These are phyloP conservation scores for Tipula unca DNA, from an alignment of 2,888 invertebrate genomes.

Conservation along the genomic window DNA sequence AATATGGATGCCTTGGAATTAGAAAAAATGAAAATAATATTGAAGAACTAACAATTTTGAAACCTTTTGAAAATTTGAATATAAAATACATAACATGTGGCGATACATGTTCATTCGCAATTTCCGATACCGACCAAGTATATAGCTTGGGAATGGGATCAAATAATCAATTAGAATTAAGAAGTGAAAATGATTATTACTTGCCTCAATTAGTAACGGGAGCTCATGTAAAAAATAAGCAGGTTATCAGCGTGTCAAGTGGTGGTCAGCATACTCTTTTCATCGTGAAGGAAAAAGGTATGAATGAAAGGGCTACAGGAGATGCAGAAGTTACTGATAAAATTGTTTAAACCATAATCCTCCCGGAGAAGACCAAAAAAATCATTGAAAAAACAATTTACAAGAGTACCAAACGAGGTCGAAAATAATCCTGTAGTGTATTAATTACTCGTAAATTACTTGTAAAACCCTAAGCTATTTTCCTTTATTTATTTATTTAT, in stretches of 20 bases:
- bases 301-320: not conserved
- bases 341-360: not conserved
- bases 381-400: not conserved
- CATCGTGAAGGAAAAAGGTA: conserved; percentile 43
- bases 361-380: not conserved
- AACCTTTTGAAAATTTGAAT: conserved; percentile 51
- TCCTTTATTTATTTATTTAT: not conserved
- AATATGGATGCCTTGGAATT: conserved; percentile 87
- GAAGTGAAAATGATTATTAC: conserved; percentile 53
- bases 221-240: conserved; percentile 54
- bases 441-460: not conserved
- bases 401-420: not conserved
- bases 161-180: conserved; percentile 77
- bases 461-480: not conserved
- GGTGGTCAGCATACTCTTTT: conserved; percentile 84
- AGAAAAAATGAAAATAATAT: conserved; percentile 64
- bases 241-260: conserved; percentile 55
- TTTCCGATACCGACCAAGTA: conserved; percentile 50
- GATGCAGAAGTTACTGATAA: not conserved
- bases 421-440: not conserved
- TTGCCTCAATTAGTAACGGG: conserved; percentile 53
- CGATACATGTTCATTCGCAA: conserved; percentile 73
- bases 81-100: conserved; percentile 65
- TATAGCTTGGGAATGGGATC: conserved; percentile 93
- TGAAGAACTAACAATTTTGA: conserved; percentile 51